Conservation (phyloP, 2,797 vertebrate genomes). For the Smutsia temminckii region DNA sequence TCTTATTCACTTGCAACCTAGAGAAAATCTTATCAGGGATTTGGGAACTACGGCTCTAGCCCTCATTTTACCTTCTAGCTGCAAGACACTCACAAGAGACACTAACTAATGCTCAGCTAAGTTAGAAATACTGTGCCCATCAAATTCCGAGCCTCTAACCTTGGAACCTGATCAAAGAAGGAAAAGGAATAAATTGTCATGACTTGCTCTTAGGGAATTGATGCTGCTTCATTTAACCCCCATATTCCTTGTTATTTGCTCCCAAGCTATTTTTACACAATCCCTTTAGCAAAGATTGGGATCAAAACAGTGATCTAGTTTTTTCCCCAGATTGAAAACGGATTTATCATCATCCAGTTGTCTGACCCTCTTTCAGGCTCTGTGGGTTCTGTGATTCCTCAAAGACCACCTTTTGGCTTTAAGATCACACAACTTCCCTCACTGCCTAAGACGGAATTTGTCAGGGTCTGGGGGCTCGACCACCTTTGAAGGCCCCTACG, state of each 20-base stretch:
- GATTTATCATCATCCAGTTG: not conserved
- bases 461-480: not conserved
- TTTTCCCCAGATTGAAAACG: not conserved
- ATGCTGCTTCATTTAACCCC: not conserved
- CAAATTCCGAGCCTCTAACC: not conserved
- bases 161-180: not conserved
- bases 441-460: not conserved
- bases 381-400: not conserved
- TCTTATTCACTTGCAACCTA: not conserved
- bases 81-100: not conserved
- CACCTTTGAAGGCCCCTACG: not conserved
- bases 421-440: not conserved
- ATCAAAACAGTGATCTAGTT: not conserved
- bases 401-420: not conserved
- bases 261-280: not conserved
- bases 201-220: not conserved
- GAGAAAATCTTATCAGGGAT: not conserved
- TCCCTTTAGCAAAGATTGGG: not conserved
- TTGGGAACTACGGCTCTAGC: not conserved
- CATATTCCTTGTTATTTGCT: not conserved
- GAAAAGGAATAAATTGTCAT: not conserved
- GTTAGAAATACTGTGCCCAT: not conserved
- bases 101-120: not conserved
- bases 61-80: not conserved
- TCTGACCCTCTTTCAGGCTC: not conserved